These are phyloP conservation scores for Chlorops oryzae DNA, from an alignment of 1,140 invertebrate species.

Conservation along the genomic window DNA sequence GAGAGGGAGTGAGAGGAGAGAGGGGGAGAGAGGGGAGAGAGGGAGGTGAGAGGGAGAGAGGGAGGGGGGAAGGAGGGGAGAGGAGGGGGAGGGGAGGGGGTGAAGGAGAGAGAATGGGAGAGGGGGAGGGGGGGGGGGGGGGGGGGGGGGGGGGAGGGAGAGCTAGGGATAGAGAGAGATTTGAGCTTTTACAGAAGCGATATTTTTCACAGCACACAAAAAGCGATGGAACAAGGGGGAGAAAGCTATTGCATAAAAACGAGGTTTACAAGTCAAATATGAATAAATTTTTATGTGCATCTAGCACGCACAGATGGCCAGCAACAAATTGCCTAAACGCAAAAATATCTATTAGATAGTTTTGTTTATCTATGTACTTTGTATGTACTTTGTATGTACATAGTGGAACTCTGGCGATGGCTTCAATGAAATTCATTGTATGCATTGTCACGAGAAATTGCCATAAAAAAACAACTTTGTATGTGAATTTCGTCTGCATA, in stretches of 20 bases:
- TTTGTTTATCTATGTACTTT: no score
- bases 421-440: no score
- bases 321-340: no score
- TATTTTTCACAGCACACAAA: no score
- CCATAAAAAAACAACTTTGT: no score
- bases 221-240: neutral
- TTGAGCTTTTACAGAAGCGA: neutral
- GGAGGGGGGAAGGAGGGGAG: neutral
- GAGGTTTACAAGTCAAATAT: neutral
- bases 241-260: neutral
- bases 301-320: no score
- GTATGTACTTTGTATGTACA: no score
- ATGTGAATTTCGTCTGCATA: no score
- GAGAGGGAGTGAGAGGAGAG: neutral
- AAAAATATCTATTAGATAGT: no score
- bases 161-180: neutral
- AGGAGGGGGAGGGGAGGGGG: neutral
- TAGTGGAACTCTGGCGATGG: no score
- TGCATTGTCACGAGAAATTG: no score
- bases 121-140: neutral
- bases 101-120: neutral
- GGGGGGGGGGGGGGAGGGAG: neutral
- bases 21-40: neutral
- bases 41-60: neutral
- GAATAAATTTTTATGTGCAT: constrained; percentile 7